Percentiles rank a stretch among this genome's conserved stretches.
These are phyloP conservation scores for Syngnathus scovelli DNA, from an alignment of 2,113 vertebrate genomes.

Conservation along the genomic window DNA sequence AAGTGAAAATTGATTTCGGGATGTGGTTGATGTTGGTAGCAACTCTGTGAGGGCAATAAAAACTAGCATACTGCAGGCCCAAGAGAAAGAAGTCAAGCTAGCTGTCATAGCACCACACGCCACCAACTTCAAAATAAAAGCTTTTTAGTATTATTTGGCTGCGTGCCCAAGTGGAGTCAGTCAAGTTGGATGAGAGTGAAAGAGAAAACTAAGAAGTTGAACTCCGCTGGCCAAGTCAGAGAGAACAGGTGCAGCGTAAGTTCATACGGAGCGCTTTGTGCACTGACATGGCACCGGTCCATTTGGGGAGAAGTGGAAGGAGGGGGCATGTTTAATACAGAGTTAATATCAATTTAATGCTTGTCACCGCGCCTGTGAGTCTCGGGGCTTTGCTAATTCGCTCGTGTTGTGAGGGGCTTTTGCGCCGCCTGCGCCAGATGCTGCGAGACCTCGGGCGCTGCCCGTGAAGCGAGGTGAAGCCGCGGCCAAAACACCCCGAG, in stretches of 20 bases:
- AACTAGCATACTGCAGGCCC: no score
- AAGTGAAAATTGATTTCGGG: no score
- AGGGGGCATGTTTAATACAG: slow-evolving; percentile 75
- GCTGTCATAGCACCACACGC: no score
- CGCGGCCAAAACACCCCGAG: slow-evolving; percentile 57
- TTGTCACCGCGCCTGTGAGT: slow-evolving; percentile 71
- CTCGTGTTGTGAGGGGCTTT: slow-evolving; percentile 46
- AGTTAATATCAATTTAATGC: slow-evolving; percentile 83
- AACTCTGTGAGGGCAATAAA: no score
- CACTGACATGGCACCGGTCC: slow-evolving; percentile 55
- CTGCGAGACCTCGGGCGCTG: slow-evolving; percentile 31
- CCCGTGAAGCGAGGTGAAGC: slow-evolving; percentile 52
- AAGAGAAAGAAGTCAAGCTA: no score
- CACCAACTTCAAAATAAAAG: no score
- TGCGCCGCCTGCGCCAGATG: slow-evolving; percentile 55
- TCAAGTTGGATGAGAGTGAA: slow-evolving; percentile 31
- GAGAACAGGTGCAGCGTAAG: slow-evolving; percentile 72
- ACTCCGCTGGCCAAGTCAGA: slow-evolving; percentile 51
- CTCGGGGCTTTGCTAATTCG: slow-evolving; percentile 64
- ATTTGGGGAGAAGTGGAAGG: slow-evolving; percentile 48
- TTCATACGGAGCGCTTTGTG: slow-evolving; percentile 68
- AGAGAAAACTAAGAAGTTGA: slow-evolving; percentile 52
- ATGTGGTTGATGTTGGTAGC: no score
- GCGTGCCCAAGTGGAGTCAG: slow-evolving; percentile 40
- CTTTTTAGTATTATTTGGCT: no score